Percentiles rank a stretch among this genome's conserved stretches.
phyloP scores from a whole-genome alignment of 2,113 vertebrate species.

The Eptesicus fuscus region DNA sequence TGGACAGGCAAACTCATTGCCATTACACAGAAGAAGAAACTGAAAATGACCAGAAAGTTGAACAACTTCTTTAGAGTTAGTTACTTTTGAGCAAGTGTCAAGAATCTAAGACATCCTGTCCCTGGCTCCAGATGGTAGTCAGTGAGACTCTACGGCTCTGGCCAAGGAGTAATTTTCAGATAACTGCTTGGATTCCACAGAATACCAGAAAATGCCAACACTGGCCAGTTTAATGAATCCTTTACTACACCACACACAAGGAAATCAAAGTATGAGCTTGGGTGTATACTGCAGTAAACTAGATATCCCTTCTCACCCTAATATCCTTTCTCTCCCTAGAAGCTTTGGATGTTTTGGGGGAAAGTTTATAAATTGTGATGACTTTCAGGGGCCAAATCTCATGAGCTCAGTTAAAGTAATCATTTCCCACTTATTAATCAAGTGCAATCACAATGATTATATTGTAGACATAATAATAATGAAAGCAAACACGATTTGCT shows the following conservation, averaged over 20 bases:
- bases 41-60: not conserved
- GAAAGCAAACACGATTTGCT: slow-evolving; percentile 71
- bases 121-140: not conserved
- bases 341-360: slow-evolving; percentile 34
- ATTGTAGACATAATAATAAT: slow-evolving; percentile 73
- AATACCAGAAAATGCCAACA: not conserved
- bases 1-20: not conserved
- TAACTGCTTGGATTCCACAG: not conserved
- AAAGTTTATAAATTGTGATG: slow-evolving; percentile 37
- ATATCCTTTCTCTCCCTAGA: slow-evolving; percentile 12
- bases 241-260: not conserved
- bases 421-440: slow-evolving; percentile 78
- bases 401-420: slow-evolving; percentile 62
- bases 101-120: not conserved
- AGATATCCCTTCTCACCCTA: not conserved
- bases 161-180: not conserved
- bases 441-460: slow-evolving; percentile 66
- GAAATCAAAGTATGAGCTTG: not conserved
- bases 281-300: not conserved
- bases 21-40: not conserved
- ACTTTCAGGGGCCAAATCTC: slow-evolving; percentile 66
- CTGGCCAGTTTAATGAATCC: not conserved
- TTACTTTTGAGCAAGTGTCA: not conserved
- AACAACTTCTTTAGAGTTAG: not conserved
- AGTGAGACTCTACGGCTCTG: not conserved